Evolutionary conservation across 2,113 vertebrate genomes (phyloP), one percentile per base, ranked within the genome.

Genomic region (Notiomystis cincta): DNA sequence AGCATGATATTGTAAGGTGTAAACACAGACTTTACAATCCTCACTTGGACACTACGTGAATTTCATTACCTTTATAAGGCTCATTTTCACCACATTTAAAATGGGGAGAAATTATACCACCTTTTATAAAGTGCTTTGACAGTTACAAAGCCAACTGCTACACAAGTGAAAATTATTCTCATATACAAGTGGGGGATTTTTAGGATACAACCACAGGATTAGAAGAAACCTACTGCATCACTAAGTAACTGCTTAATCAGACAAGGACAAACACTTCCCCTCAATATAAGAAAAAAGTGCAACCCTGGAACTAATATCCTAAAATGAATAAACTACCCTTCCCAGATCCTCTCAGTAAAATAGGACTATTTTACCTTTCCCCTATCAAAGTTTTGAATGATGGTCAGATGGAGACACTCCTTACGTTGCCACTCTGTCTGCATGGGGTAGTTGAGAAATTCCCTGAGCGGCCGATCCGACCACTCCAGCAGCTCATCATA

Each of bases 401-500:
- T 99, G 54, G 99, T 99, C 92, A 99, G 99, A 87, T 99, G 99
- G 87, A 99, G 98, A 51, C 98, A 99, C 92, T 99, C 99, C 90
- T 99, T 99, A 28, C 99, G 98, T 56, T 99, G 99, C 99, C 99
- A 99, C 95, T 99, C 99, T 10, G 98, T 99, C 90, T 99, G 99
- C 99, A 99, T 99, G 89, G 99, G 99, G 94, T 99, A 99, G 98
- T 97, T 99, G 86, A 99, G 98, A 73, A 99, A 99, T 94, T 99
- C 99, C 82, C 99, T 95, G 75, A 99, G 98, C 0, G 99, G 99
- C 79, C 99, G 97, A 22, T 99, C 99, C 0, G 99, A 99, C 99
- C 99, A 99, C 61, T 99, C 99, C 95, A 99, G 54, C 72, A 99
- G 95, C 97, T 99, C 99, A 7, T 99, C 99, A 1, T 99, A 99